Evolutionary conservation across 1,140 invertebrate genomes (phyloP).

Genomic region (Carposina sasakii): DNA sequence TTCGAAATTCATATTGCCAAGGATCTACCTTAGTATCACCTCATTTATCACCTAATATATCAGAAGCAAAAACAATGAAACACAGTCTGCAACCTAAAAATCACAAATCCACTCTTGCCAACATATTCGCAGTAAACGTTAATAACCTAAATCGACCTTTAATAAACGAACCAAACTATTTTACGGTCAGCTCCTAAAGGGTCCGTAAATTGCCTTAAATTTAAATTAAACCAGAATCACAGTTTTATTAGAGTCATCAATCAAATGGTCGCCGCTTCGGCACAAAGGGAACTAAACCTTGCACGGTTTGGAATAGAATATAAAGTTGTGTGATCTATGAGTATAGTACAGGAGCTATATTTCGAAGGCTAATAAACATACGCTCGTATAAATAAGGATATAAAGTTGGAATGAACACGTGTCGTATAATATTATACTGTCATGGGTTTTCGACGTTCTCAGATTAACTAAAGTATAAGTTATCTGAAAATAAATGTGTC

Average conservation of each 20-base stretch:
- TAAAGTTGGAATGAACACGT: slow-evolving; percentile 61
- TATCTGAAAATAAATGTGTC: no score
- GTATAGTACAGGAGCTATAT: slow-evolving; percentile 24
- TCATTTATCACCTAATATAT: no score
- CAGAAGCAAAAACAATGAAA: no score
- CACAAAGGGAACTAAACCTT: slow-evolving; percentile 35
- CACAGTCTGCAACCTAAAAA: no score
- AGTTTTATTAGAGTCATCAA: slow-evolving; percentile 71
- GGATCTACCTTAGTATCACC: no score
- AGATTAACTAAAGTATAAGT: no score
- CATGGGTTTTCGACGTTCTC: no score
- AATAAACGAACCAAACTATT: slow-evolving; percentile 57
- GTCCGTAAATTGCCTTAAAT: slow-evolving; percentile 66
- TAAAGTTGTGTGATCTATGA: slow-evolving; percentile 18
- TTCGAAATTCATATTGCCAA: no score
- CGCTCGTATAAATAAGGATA: slow-evolving; percentile 56
- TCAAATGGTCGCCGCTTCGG: slow-evolving; percentile 45
- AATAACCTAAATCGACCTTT: slow-evolving; percentile 38
- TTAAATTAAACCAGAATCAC: slow-evolving; percentile 71
- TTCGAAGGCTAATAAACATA: slow-evolving; percentile 64
- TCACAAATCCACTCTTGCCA: no score
- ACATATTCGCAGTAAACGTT: no score
- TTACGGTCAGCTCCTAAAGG: slow-evolving; percentile 54
- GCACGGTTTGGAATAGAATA: slow-evolving; percentile 14
- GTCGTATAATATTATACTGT: no score